Evolutionary conservation across 2,888 invertebrate species (phyloP).

Genomic region (Drosophila birchii): DNA sequence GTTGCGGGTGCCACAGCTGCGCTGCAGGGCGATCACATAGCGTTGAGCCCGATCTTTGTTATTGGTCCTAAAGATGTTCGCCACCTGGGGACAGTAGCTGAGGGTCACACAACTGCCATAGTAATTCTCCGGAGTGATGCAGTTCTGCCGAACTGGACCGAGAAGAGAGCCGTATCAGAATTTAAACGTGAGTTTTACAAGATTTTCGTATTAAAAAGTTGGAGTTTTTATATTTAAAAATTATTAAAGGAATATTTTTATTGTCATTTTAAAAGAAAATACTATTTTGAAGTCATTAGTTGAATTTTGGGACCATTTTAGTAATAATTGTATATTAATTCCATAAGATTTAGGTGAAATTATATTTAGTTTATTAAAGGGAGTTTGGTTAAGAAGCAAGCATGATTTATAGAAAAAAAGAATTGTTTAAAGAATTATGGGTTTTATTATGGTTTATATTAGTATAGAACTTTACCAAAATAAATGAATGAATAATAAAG

Average conservation of each 20-base stretch:
- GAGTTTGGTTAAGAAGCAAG: not conserved
- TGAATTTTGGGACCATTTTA: not conserved
- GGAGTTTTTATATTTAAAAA: not conserved
- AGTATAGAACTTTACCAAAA: not conserved
- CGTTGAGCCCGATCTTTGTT: slow-evolving; percentile 70
- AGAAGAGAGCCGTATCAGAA: not conserved
- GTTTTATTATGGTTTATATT: not conserved
- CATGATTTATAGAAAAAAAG: not conserved
- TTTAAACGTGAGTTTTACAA: not conserved
- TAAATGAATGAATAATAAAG: not conserved
- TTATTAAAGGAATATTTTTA: not conserved
- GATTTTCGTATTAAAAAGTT: not conserved
- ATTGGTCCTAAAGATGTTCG: slow-evolving; percentile 71
- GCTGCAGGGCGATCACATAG: slow-evolving; percentile 78
- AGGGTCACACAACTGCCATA: slow-evolving; percentile 81
- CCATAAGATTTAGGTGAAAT: too few species aligned
- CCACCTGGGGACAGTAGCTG: slow-evolving; percentile 79
- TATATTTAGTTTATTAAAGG: not conserved
- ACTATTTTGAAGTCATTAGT: not conserved
- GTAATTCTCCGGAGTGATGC: slow-evolving; percentile 82
- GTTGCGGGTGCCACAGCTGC: slow-evolving; percentile 80
- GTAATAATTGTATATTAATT: not conserved
- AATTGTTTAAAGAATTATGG: not conserved
- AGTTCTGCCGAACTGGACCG: slow-evolving; percentile 67
- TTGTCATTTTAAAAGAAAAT: too few species aligned